Evolutionary conservation across 2,113 vertebrate species (phyloP).

Genomic region (Amblyopsis rosae): DNA sequence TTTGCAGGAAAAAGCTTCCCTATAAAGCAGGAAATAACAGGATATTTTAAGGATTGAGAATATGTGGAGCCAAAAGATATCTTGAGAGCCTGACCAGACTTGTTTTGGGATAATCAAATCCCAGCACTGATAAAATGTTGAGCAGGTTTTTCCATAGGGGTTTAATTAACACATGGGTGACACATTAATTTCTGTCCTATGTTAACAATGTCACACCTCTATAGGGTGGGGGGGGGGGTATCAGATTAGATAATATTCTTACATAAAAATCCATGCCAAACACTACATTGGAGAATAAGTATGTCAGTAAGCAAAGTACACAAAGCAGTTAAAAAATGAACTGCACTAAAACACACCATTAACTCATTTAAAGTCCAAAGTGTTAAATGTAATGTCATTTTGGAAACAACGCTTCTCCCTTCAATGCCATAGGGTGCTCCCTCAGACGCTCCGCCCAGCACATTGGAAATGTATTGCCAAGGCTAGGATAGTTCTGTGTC

Average conservation of each 20-base stretch:
- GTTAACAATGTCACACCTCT: slow-evolving; percentile 13
- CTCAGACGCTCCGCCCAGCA: no score
- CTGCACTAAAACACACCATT: slow-evolving; percentile 6
- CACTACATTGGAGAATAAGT: slow-evolving; percentile 41
- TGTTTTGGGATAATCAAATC: no score
- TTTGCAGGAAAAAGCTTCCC: slow-evolving; percentile 55
- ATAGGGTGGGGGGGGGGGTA: slow-evolving; percentile 17
- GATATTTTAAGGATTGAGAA: slow-evolving; percentile 63
- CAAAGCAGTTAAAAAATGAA: no score
- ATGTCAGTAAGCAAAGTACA: slow-evolving; percentile 19
- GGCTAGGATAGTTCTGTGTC: no score
- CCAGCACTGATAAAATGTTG: not conserved
- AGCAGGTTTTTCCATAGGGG: not conserved
- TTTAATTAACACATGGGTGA: slow-evolving; percentile 19
- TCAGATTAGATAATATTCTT: slow-evolving; percentile 24
- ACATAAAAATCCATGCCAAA: slow-evolving; percentile 27
- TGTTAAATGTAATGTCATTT: no score
- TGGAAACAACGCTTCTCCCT: no score
- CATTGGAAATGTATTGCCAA: no score
- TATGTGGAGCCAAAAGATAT: slow-evolving; percentile 39
- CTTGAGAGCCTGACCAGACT: not conserved
- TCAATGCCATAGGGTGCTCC: no score
- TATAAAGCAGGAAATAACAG: slow-evolving; percentile 65
- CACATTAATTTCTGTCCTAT: slow-evolving; percentile 23
- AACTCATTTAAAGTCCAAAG: slow-evolving; percentile 35